Base-by-base conservation (phyloP, 2,888 invertebrate species). In the Leptopterna dolabrata region DNA sequence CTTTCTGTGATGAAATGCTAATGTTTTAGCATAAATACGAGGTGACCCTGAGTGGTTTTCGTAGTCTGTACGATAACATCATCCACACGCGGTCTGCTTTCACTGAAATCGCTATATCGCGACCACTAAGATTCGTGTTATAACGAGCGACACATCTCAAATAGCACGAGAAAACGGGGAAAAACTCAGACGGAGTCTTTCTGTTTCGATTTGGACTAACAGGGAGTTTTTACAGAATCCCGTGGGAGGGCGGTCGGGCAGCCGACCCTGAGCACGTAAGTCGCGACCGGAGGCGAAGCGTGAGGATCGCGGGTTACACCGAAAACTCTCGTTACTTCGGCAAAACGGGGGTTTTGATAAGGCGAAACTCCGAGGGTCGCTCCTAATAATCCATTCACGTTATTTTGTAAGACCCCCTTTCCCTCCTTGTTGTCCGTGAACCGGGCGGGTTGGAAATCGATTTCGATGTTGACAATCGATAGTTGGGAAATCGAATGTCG, bases 381-480 rank as follows among this genome's bases (percentile, higher is more conserved):
- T 29, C 78, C 78, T 41, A 36, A 78, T 78, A 78, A 78, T 78
- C 78, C 45, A 78, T 78, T 78, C 78, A 78, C 78, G 27, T 43
- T 78, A 78, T 78, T 78, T 27, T 19, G 78, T 78, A 43, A 78
- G 78, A 24, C 63, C 47, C 11, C 47, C 47, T 47, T 63, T 63
- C 63, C 63, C 63, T 63, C 63, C 63, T 63, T 63, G 63, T 63
- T 63, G 63, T 63, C 24, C 63, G 63, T 24, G 7, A 55, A 63
- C 24, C 63, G 63, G 63, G 63, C 63, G 63, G 63, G 16, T 14
- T 47, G 13, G 7, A 6, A 45, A 78, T 78, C 78, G 78, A 78
- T 30, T 43, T 24, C 4, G 6, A 6, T 6, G 41, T 0, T 2
- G 13, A 19, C 13, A 30, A 78, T 43, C 41, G 78, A 78, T 43